A percentile compares a stretch with the other conserved stretches of the same genome.
Evolutionary conservation across 2,797 vertebrate genomes (phyloP).

Genomic region (Danio aesculapii): DNA sequence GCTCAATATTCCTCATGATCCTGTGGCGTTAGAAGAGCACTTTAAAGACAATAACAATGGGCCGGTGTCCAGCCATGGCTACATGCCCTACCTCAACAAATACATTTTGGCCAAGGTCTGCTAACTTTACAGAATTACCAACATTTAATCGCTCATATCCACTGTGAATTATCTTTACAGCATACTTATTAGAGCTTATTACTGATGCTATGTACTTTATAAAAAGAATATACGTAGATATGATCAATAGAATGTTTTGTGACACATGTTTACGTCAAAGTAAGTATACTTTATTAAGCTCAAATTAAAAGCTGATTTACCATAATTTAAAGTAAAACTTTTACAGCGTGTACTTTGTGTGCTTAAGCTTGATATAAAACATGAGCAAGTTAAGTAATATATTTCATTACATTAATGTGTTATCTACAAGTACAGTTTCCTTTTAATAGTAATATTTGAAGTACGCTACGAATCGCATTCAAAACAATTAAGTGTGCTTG

Average conservation of each 20-base stretch:
- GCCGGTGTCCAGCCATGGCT: slow-evolving; percentile 89
- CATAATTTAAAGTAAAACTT: too few species aligned
- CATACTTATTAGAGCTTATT: neutral
- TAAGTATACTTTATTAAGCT: too few species aligned
- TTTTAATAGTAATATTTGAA: neutral
- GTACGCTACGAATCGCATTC: neutral
- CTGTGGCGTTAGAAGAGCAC: slow-evolving; percentile 87
- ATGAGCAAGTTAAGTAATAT: neutral
- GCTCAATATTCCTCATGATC: slow-evolving; percentile 89
- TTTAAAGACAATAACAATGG: slow-evolving; percentile 89
- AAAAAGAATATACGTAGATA: neutral
- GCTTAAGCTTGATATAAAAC: neutral
- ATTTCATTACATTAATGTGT: neutral
- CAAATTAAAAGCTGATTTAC: too few species aligned
- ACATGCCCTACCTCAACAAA: slow-evolving; percentile 92
- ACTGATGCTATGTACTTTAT: neutral
- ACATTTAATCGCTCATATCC: neutral
- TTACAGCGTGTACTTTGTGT: too few species aligned
- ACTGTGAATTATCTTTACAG: too few species aligned
- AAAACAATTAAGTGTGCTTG: neutral
- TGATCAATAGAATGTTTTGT: too few species aligned
- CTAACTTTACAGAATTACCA: neutral
- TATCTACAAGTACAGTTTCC: neutral
- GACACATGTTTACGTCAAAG: too few species aligned
- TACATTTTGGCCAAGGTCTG: slow-evolving; percentile 90